Evolutionary conservation across 2,113 vertebrate genomes (phyloP), one percentile per base, ranked within the genome.

Genomic region (Ailuropoda melanoleuca): DNA sequence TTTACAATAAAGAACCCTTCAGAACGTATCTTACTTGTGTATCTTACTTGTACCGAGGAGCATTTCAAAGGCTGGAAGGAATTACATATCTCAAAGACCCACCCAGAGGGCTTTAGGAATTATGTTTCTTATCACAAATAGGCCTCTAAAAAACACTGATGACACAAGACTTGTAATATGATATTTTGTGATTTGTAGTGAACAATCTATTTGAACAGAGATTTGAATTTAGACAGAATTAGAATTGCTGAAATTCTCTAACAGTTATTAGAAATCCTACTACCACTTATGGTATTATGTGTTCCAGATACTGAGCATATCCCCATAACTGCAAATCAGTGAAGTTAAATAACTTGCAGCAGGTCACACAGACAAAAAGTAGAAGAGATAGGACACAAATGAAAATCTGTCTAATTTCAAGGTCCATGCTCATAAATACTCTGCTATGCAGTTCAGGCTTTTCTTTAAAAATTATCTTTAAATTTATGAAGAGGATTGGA

Each of bases 21-120:
- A 97, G 95, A 94, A 96, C 92, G 17, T 95, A 80, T 96, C 96
- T 97, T 31, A 88, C 24, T 62, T 97, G 62, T 97, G 17, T 95
- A 80, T 96, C 96, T 97, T 31, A 88, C 24, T 62, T 97, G 62
- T 97, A n/a, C 97, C 94, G 6, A 80, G 19, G 34, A 93, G 68
- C 58, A 96, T 75, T 95, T 90, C 93, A 90, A 92, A 66, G 93
- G 11, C 53, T 58, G 1, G 23, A 68, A 96, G 39, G 37, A 87
- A 86, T 66, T 46, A 50, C 4, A 53, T 8, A 37, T 77, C 21
- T 93, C 53, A 78, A 93, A 5, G 31, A 95, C 88, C n/a, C 34
- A 88, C 29, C 14, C 75, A 93, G 13, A 89, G 82, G 81, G 34
- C 53, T 34, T 90, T 10, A 58, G 10, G 15, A 82, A 86, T 94